These are phyloP conservation scores for Dolichotis patagonum DNA, from an alignment of 2,113 vertebrate genomes.

Conservation along the genomic window DNA sequence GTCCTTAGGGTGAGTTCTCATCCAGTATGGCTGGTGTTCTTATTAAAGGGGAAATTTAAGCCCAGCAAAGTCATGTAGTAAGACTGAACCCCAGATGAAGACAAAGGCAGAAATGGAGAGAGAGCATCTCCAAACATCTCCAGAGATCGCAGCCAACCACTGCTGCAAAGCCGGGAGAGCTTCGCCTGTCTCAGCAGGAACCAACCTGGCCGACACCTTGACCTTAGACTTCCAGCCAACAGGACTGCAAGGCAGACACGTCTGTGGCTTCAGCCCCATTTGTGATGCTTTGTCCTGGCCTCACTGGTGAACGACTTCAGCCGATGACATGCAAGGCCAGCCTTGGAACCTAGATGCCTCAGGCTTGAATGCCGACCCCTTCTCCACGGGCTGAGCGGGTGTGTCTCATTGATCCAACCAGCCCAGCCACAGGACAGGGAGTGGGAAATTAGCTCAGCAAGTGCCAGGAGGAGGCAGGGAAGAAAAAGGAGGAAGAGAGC, in stretches of 20 bases:
- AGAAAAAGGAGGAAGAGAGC: neutral
- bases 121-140: rapidly evolving
- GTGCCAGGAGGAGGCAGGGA: neutral
- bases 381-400: neutral
- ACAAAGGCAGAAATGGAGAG: rapidly evolving
- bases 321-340: neutral
- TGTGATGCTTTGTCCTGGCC: neutral
- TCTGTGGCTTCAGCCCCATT: neutral
- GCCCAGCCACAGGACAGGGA: rapidly evolving
- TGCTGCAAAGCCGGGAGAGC: too few relatives aligned
- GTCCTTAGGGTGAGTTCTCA: neutral
- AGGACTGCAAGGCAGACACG: neutral
- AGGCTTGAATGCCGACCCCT: neutral
- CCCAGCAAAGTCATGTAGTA: neutral
- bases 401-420: neutral
- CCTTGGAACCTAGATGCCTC: neutral
- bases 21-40: neutral
- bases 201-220: too few relatives aligned
- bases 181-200: neutral
- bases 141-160: too few relatives aligned
- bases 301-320: rapidly evolving
- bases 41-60: neutral
- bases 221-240: neutral
- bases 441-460: neutral
- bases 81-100: neutral